Conservation (phyloP, 1,140 invertebrate genomes). For the Bombyx mori region DNA sequence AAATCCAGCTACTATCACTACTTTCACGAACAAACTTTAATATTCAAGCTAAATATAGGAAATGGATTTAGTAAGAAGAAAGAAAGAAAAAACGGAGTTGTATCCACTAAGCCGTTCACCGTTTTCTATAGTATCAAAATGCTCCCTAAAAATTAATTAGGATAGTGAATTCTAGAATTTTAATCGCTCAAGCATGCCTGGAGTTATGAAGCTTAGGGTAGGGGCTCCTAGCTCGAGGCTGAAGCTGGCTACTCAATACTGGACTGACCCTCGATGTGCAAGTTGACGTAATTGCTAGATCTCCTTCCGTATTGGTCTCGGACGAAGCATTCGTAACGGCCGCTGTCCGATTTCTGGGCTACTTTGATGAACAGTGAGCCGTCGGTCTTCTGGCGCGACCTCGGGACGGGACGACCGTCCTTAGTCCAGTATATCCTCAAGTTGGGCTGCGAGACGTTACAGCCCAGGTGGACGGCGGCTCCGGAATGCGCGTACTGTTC, state of each 20-base stretch:
- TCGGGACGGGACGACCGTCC: slow-evolving; percentile 63
- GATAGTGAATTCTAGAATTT: background rate
- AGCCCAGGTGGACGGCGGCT: slow-evolving; percentile 72
- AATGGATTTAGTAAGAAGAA: too few species aligned
- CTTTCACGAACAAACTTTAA: too few species aligned
- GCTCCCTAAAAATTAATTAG: background rate
- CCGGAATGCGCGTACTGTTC: slow-evolving; percentile 70
- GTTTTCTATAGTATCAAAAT: too few species aligned
- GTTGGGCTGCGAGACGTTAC: slow-evolving; percentile 61
- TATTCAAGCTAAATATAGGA: too few species aligned
- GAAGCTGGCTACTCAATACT: slow-evolving; percentile 24
- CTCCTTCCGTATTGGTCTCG: slow-evolving; percentile 60
- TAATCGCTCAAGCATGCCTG: slow-evolving; percentile 29
- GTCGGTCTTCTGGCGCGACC: slow-evolving; percentile 34
- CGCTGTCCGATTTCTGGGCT: slow-evolving; percentile 75
- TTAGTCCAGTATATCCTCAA: slow-evolving; percentile 70
- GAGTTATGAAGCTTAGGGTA: slow-evolving; percentile 19
- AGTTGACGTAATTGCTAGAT: slow-evolving; percentile 76
- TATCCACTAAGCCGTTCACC: too few species aligned
- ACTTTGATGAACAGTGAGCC: slow-evolving; percentile 62
- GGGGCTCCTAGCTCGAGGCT: slow-evolving; percentile 7
- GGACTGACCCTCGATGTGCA: slow-evolving; percentile 80
- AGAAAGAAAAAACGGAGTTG: too few species aligned
- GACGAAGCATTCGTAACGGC: slow-evolving; percentile 80
- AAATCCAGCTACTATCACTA: too few species aligned